Evolutionary conservation across 2,113 vertebrate genomes (phyloP).

Genomic region (Entelurus aequoreus): DNA sequence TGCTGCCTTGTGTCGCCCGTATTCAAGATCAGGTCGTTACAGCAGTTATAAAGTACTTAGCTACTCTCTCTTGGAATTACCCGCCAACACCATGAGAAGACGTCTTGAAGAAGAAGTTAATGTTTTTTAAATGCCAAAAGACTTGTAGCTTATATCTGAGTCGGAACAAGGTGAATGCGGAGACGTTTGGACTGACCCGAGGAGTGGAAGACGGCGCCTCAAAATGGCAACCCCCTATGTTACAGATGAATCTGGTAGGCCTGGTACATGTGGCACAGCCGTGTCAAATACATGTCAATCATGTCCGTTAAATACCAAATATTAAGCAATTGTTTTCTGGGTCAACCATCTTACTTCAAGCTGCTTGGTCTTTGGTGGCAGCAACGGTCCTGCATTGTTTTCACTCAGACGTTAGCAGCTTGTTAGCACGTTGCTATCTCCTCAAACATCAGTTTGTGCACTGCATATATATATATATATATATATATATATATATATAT

Average conservation of each 20-base stretch:
- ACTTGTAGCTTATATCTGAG: neutral
- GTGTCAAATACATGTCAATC: neutral
- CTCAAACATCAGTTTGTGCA: no score
- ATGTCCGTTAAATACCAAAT: neutral
- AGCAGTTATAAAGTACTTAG: no score
- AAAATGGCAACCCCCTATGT: constrained; percentile 98
- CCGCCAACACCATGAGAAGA: neutral
- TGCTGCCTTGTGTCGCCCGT: neutral
- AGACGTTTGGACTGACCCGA: constrained; percentile 30
- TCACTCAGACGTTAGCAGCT: neutral
- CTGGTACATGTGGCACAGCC: constrained; percentile 36
- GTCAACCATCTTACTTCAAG: neutral
- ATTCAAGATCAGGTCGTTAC: constrained; percentile 2
- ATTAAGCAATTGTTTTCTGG: neutral
- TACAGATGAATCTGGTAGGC: constrained; percentile 89
- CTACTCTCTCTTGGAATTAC: neutral
- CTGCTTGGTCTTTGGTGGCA: neutral
- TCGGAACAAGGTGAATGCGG: neutral
- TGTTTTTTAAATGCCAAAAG: neutral
- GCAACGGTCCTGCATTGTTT: neutral
- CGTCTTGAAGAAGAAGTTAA: neutral
- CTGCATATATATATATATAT: no score
- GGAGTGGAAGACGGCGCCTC: constrained; percentile 49
- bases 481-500: no score
- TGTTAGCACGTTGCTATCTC: constrained; percentile 30